phyloP scores from a whole-genome alignment of 1,140 invertebrate genomes.

The Kradibia gibbosae region DNA sequence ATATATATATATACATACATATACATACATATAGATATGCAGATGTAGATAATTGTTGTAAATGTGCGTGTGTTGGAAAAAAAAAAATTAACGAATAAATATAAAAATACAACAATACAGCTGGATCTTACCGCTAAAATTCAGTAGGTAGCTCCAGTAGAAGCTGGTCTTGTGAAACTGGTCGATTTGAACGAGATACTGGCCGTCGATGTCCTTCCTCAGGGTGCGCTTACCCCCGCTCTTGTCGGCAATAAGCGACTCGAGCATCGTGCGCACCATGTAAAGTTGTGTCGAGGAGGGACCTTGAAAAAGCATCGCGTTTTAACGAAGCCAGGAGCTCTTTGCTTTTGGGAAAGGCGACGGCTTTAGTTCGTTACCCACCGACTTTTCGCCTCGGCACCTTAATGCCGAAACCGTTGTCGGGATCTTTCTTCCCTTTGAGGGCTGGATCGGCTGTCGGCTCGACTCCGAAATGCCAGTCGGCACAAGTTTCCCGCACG shows the following conservation, averaged over 20 bases:
- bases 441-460: slow-evolving; percentile 93
- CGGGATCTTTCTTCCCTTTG: slow-evolving; percentile 96
- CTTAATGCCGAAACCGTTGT: slow-evolving; percentile 92
- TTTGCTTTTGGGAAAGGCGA: too few species aligned
- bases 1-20: too few species aligned
- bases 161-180: slow-evolving; percentile 97
- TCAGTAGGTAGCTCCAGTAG: slow-evolving; percentile 96
- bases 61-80: too few species aligned
- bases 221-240: slow-evolving; percentile 95
- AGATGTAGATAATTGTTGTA: too few species aligned
- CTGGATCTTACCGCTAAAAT: slow-evolving; percentile 84
- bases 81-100: too few species aligned
- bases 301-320: slow-evolving; percentile 75
- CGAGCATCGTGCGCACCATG: slow-evolving; percentile 99
- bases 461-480: slow-evolving; percentile 95
- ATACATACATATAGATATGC: too few species aligned
- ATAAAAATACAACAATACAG: too few species aligned
- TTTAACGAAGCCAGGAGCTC: too few species aligned
- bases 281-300: slow-evolving; percentile 96
- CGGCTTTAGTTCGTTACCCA: too few species aligned
- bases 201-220: slow-evolving; percentile 96
- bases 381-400: slow-evolving; percentile 94
- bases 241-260: slow-evolving; percentile 97
- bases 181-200: slow-evolving; percentile 93
- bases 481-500: slow-evolving; percentile 95